Base-by-base conservation (phyloP, 2,797 vertebrate genomes). In the Melanotaenia trifasciata region DNA sequence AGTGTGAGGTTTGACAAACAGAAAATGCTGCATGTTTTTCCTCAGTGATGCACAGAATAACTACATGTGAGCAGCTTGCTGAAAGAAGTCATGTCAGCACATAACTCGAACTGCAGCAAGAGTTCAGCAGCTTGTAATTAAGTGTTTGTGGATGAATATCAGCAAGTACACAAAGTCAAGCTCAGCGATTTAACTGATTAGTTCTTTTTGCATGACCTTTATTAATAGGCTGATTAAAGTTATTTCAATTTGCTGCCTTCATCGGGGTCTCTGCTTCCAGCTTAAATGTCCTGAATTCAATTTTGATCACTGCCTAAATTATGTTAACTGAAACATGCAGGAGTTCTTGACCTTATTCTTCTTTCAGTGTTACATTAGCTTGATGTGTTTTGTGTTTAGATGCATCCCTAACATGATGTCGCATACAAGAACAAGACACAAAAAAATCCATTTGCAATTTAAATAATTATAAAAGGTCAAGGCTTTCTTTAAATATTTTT, bases 1-100 rank as follows among this genome's bases (percentile, higher is more conserved):
- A 76, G 30, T 51, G 35, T 33, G 24, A 67, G 60, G 60, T 50
- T 33, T 45, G 22, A 63, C 24, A 54, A 50, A 56, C 56, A 62
- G 1, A 7, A 47, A 28, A 51, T 3, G 8, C 16, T 59, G 18
- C 1, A 8, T 58, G 58, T 50, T 71, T 53, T 40, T 67, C 10
- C 10, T 22, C 20, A n/a, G 20, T 28, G 3, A 36, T 53, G 9
- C 33, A 69, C 20, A 83, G 20, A 69, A 72, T 61, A 5, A 22
- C 8, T 38, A 50, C 45, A 75, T 73, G 70, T n/a, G 20, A 50
- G 12, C 8, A 35, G 40, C 24, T 64, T 53, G 26, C 40, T 33
- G 59, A n/a, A 8, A 38, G 36, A 54, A 38, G 74, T 13, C n/a
- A 10, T 45, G 43, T 20, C 18, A 45, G 16, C 20, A n/a, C 45